Evolutionary conservation across 1,140 invertebrate genomes (phyloP).

Genomic region (Riptortus pedestris): DNA sequence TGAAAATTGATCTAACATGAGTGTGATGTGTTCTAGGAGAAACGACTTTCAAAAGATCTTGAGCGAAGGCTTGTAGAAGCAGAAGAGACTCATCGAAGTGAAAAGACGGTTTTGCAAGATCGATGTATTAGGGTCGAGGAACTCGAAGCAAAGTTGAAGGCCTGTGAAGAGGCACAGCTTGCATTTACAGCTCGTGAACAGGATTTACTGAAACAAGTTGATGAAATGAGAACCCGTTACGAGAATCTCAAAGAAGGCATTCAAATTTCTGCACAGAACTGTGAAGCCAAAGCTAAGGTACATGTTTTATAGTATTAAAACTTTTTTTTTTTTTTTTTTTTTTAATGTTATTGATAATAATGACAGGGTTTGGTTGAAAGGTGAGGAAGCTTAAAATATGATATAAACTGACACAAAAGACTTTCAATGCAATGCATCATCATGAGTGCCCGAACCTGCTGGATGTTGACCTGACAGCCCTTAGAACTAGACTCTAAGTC

Average conservation of each 20-base stretch:
- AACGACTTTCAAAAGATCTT: slow-evolving; percentile 23
- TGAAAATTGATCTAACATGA: no score
- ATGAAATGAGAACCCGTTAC: slow-evolving; percentile 1
- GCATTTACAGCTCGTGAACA: not conserved
- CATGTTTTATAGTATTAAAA: no score
- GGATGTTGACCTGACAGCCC: no score
- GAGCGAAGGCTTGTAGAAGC: slow-evolving; percentile 24
- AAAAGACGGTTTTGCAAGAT: not conserved
- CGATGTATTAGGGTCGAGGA: not conserved
- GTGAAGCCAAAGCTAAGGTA: not conserved
- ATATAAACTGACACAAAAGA: no score
- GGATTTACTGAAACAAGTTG: not conserved
- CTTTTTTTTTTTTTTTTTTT: not conserved
- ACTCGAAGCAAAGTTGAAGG: not conserved
- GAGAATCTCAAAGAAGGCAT: slow-evolving; percentile 10
- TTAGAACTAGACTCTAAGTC: no score
- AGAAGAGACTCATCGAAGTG: not conserved
- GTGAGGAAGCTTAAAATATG: no score
- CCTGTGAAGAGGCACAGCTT: not conserved
- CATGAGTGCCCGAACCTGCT: no score
- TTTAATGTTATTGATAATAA: not conserved
- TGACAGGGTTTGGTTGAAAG: no score
- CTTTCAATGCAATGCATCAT: no score
- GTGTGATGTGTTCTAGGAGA: slow-evolving; percentile 10
- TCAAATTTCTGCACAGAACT: not conserved